Base-by-base conservation (phyloP, 1,140 invertebrate species). In the Micrasema minimum region DNA sequence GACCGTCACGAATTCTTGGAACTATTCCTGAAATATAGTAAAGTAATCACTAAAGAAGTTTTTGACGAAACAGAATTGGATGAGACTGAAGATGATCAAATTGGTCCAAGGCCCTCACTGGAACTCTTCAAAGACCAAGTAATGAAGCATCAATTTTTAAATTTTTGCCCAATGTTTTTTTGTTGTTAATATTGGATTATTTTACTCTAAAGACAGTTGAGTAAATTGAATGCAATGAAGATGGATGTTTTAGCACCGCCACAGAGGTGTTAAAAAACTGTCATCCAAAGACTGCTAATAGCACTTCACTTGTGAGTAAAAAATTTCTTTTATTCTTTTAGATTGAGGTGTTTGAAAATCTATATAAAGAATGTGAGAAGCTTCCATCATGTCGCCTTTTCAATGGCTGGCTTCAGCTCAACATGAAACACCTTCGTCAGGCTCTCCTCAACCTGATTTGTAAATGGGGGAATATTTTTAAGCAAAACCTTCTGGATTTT, bases 391-490 rank as follows among this genome's bases (percentile, higher is more conserved):
- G 78, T n/a, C 83, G 82, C 53, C 72, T 85, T 0, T 89, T 93
- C 77, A 88, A 90, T 31, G 85, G 85, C 14, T 94, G 93, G 92
- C 84, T 95, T 9, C 83, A 86, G 71, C 80, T 95, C 0, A 89
- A 95, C 75, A 79, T 91, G 12, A 87, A 82, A 62, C 87, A 89
- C 43, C 90, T 95, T 65, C 93, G 93, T 76, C 89, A 92, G 71
- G 85, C 86, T 45, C 85, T 95, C 4, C 86, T 95, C 76, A 91
- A 91, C 75, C 88, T 88, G 51, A 87, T 93, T 55, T 90, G 90
- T 77, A 89, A 90, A 72, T 95, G 93, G 92, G 89, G 90, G 53
- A 89, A 89, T 74, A 84, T 92, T 73, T 91, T 92, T 76, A 94
- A 95, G 77, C 87, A 90, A 66, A 87, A 94, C 83, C 80, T 95